Percentiles rank a stretch among this genome's conserved stretches.
Conservation (phyloP, 2,113 vertebrate species). For the Nannobrachium achirus region DNA sequence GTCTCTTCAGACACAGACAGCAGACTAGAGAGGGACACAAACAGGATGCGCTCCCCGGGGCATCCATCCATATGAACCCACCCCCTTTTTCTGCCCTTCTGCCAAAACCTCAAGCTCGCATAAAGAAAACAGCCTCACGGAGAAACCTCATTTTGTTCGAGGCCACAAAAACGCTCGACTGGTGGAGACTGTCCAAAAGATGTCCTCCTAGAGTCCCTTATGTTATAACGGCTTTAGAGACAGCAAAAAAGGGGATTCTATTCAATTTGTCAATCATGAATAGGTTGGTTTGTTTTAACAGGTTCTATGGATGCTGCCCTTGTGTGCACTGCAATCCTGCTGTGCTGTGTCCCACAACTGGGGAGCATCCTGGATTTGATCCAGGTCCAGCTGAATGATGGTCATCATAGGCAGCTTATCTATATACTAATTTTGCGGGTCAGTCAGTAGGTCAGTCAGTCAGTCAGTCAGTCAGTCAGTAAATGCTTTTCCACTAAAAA, state of each 20-base stretch:
- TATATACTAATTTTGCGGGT: too few relatives aligned
- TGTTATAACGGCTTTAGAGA: background rate
- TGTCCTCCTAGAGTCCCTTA: background rate
- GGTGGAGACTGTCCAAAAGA: conserved; percentile 29
- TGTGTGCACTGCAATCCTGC: too few relatives aligned
- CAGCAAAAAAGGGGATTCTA: background rate
- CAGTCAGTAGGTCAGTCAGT: too few relatives aligned
- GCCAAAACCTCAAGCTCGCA: conserved; percentile 56
- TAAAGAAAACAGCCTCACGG: conserved; percentile 44
- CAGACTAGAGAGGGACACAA: conserved; percentile 48
- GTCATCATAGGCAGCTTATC: too few relatives aligned
- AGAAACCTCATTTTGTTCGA: conserved; percentile 32
- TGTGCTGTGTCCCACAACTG: too few relatives aligned
- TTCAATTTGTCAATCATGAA: too few relatives aligned
- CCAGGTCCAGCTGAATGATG: too few relatives aligned
- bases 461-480: too few relatives aligned
- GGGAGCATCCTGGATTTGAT: too few relatives aligned
- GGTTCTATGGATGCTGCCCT: too few relatives aligned
- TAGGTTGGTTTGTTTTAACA: too few relatives aligned
- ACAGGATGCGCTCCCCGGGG: conserved; percentile 74
- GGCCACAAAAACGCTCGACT: conserved; percentile 29
- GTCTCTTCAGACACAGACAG: background rate
- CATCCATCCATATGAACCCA: conserved; percentile 49
- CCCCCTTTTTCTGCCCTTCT: conserved; percentile 9
- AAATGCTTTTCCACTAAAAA: too few relatives aligned